Conservation (phyloP, 1,140 invertebrate species). For the Solenopsis fugax region DNA sequence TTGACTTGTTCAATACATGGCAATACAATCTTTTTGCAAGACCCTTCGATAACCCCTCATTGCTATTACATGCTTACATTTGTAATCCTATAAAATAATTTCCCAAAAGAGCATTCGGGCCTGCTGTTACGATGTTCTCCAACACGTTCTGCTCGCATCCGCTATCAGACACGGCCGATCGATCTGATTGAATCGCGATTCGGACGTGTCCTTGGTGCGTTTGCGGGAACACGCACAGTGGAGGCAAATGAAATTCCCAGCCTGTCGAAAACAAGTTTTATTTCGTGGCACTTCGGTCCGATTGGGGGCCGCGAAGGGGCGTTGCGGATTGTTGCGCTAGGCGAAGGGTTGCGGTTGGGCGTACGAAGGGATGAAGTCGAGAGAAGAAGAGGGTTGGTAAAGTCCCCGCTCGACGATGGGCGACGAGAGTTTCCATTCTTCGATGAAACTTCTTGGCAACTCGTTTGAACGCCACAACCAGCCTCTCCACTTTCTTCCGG, state of each 20-base stretch:
- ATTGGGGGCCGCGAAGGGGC: slow-evolving; percentile 53
- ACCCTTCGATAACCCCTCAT: neutral
- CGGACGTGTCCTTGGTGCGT: slow-evolving; percentile 67
- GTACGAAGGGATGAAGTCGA: slow-evolving; percentile 25
- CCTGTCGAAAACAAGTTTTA: slow-evolving; percentile 75
- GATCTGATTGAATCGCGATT: slow-evolving; percentile 67
- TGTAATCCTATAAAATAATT: slow-evolving; percentile 64
- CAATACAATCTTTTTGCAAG: neutral
- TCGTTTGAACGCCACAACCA: slow-evolving; percentile 76
- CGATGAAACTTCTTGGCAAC: slow-evolving; percentile 75
- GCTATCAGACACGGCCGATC: slow-evolving; percentile 59
- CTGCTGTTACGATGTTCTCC: slow-evolving; percentile 26
- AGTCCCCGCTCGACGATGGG: slow-evolving; percentile 38
- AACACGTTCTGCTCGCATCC: neutral
- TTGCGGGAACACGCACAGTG: slow-evolving; percentile 69
- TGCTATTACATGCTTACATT: slow-evolving; percentile 27
- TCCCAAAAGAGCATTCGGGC: neutral
- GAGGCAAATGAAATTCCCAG: slow-evolving; percentile 76
- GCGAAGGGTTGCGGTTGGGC: slow-evolving; percentile 9
- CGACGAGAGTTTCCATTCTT: slow-evolving; percentile 75
- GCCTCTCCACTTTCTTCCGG: slow-evolving; percentile 56
- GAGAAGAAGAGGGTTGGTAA: slow-evolving; percentile 36
- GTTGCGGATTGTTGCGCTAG: slow-evolving; percentile 65
- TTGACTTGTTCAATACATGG: slow-evolving; percentile 40
- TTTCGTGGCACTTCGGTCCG: slow-evolving; percentile 70